Percentiles rank a stretch among this genome's conserved stretches.
These are phyloP conservation scores for Falco concolor DNA, from an alignment of 2,797 vertebrate genomes.

Conservation along the genomic window DNA sequence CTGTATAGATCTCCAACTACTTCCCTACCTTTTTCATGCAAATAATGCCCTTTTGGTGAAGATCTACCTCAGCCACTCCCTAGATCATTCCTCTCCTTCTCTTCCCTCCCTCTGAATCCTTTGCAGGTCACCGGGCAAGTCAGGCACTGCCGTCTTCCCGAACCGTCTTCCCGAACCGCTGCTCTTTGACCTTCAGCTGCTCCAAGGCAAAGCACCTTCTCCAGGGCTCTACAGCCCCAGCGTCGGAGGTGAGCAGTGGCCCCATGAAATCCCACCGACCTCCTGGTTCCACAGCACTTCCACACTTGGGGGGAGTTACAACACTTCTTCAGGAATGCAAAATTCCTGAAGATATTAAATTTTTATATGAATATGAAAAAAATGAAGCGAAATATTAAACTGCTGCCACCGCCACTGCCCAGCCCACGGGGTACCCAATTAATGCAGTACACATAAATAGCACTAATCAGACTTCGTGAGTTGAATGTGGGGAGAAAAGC, in stretches of 20 bases:
- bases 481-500: not conserved
- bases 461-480: not conserved
- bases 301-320: not conserved
- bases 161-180: not conserved
- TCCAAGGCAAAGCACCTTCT: not conserved
- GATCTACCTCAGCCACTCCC: not conserved
- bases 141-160: not conserved
- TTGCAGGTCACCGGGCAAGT: not conserved
- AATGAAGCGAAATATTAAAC: not conserved
- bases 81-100: not conserved
- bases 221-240: not conserved
- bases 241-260: not conserved
- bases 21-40: not conserved
- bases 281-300: not conserved
- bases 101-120: not conserved
- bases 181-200: not conserved
- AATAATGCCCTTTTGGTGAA: not conserved
- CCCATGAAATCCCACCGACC: not conserved
- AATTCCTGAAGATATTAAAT: too few relatives aligned
- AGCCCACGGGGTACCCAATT: not conserved
- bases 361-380: too few relatives aligned
- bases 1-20: not conserved
- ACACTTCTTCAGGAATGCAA: not conserved
- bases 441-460: not conserved
- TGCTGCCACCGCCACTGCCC: not conserved